Conservation (phyloP, 2,113 vertebrate species). For the Archilochus colubris region DNA sequence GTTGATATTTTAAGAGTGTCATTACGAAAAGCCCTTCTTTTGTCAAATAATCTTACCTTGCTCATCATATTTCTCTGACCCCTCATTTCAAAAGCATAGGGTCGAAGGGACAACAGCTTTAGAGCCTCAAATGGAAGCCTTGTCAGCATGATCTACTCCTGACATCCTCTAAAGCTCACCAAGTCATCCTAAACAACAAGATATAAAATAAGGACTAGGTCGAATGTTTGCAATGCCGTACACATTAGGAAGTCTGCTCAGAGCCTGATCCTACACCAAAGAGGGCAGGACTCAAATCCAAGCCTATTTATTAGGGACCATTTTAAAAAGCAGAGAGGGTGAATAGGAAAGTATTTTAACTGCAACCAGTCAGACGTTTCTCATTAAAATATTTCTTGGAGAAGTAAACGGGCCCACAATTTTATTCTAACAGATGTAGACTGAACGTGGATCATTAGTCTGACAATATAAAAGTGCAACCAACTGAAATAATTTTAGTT, state of each 20-base stretch:
- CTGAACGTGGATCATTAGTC: constrained; percentile 38
- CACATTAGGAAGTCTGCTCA: background rate
- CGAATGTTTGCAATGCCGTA: background rate
- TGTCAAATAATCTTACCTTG: constrained; percentile 30
- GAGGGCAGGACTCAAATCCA: background rate
- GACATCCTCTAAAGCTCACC: constrained; percentile 19
- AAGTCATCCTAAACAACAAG: constrained; percentile 16
- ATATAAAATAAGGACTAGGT: background rate
- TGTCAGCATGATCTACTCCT: background rate
- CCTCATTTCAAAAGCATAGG: background rate
- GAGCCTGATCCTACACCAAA: background rate
- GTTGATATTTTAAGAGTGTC: fast-evolving
- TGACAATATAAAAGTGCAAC: constrained; percentile 33
- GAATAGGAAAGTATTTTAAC: constrained; percentile 7
- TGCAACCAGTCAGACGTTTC: constrained; percentile 51
- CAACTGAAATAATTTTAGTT: constrained; percentile 43
- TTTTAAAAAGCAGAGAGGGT: background rate
- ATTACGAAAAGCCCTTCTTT: background rate
- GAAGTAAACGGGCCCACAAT: constrained; percentile 26
- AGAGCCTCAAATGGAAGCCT: constrained; percentile 3
- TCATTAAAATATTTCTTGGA: constrained; percentile 62
- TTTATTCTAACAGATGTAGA: constrained; percentile 50
- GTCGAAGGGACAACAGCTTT: background rate
- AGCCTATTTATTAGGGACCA: constrained; percentile 7
- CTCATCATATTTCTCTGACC: background rate